Percentiles rank a stretch among this genome's conserved stretches.
These are phyloP conservation scores for Acleris holmiana DNA, from an alignment of 2,888 invertebrate species.

Conservation along the genomic window DNA sequence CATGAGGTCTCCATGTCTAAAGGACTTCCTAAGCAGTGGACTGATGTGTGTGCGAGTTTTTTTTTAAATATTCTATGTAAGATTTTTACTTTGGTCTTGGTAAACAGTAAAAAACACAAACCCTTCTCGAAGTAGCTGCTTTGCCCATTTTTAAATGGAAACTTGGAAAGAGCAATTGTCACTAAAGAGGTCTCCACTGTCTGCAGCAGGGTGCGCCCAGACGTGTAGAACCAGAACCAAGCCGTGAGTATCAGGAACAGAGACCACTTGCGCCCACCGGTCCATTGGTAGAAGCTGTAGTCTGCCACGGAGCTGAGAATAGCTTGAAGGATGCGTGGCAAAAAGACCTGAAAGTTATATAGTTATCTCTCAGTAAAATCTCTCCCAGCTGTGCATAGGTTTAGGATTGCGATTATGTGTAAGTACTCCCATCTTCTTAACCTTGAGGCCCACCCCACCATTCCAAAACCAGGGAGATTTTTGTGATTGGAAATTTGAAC, in stretches of 20 bases:
- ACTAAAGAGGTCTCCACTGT: conserved; percentile 93
- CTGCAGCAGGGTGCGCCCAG: conserved; percentile 94
- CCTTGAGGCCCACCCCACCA: too few species aligned
- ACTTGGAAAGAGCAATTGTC: conserved; percentile 91
- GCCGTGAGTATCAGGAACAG: conserved; percentile 89
- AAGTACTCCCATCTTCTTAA: too few species aligned
- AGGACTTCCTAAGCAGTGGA: too few species aligned
- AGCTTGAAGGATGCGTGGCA: conserved; percentile 94
- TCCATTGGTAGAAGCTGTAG: conserved; percentile 88
- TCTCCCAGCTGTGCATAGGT: neutral
- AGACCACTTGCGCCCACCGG: conserved; percentile 90
- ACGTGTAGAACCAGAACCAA: conserved; percentile 97
- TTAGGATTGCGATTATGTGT: too few species aligned
- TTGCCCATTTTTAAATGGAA: conserved; percentile 86
- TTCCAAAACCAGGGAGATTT: too few species aligned
- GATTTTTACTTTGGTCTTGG: too few species aligned
- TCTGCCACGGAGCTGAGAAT: conserved; percentile 91
- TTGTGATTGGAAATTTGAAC: too few species aligned
- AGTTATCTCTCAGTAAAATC: neutral
- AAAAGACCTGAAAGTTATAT: conserved; percentile 82
- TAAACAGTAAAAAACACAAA: conserved; percentile 40
- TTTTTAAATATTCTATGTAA: too few species aligned
- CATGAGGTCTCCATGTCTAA: too few species aligned
- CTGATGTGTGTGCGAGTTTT: too few species aligned
- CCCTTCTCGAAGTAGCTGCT: conserved; percentile 68